These are phyloP conservation scores for Schrankia costaestrigalis DNA, from an alignment of 2,888 invertebrate species.

Conservation along the genomic window DNA sequence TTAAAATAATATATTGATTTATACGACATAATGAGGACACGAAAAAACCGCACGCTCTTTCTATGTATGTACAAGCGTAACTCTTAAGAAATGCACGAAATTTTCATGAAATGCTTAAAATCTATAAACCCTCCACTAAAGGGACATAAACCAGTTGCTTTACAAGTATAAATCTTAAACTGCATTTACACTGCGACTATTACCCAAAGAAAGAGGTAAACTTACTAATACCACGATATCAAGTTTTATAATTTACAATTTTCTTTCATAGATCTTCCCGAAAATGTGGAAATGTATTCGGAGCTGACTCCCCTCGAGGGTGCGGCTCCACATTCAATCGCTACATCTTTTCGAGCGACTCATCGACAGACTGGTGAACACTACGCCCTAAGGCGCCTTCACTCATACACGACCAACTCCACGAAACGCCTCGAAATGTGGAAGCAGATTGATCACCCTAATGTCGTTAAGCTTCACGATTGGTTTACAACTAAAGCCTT, in stretches of 20 bases:
- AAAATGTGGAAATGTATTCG: conserved; percentile 94
- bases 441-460: conserved; percentile 97
- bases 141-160: no score
- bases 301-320: conserved; percentile 92
- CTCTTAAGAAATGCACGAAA: no score
- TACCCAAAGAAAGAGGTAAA: no score
- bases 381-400: conserved; percentile 93
- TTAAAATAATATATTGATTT: no score
- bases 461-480: conserved; percentile 95
- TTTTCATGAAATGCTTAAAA: no score
- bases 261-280: conserved; percentile 85
- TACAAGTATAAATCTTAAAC: no score
- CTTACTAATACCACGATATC: no score
- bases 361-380: conserved; percentile 92
- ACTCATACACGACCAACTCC: conserved; percentile 89
- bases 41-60: no score
- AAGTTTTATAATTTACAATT: neutral
- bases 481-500: conserved; percentile 97
- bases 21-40: no score
- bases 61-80: no score
- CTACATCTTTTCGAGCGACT: conserved; percentile 94
- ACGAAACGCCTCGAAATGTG: conserved; percentile 96
- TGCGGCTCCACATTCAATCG: conserved; percentile 83
- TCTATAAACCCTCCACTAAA: no score
- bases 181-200: no score